Percentiles rank a stretch among this genome's conserved stretches.
phyloP scores from a whole-genome alignment of 2,113 vertebrate species.

The Leuciscus idus region DNA sequence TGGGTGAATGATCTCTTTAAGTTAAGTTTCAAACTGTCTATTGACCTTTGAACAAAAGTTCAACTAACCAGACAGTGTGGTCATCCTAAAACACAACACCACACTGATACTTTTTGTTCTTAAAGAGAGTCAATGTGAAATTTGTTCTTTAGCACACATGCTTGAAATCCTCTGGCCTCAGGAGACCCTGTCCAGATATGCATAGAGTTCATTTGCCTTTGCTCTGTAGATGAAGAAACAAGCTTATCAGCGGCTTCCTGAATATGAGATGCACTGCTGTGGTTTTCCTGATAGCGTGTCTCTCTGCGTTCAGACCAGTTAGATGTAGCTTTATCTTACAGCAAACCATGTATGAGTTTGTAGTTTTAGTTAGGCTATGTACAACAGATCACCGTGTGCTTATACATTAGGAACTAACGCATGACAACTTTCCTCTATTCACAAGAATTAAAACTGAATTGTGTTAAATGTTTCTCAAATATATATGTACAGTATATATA shows the following conservation, averaged over 20 bases:
- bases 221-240: neutral
- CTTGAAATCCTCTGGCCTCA: neutral
- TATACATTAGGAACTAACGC: neutral
- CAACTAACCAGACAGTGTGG: neutral
- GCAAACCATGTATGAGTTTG: neutral
- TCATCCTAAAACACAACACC: neutral
- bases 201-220: neutral
- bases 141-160: neutral
- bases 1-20: no score
- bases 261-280: neutral
- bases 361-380: neutral
- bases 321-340: neutral
- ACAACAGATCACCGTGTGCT: neutral
- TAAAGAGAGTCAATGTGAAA: neutral
- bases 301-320: neutral
- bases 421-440: neutral
- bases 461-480: no score
- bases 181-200: neutral
- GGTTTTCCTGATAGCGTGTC: neutral
- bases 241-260: neutral
- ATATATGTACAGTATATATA: no score
- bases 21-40: neutral
- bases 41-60: neutral
- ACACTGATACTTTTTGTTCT: neutral
- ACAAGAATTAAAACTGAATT: neutral